Evolutionary conservation across 2,797 vertebrate genomes (phyloP), one percentile per base, ranked within the genome.

Genomic region (Darevskia nairensis): DNA sequence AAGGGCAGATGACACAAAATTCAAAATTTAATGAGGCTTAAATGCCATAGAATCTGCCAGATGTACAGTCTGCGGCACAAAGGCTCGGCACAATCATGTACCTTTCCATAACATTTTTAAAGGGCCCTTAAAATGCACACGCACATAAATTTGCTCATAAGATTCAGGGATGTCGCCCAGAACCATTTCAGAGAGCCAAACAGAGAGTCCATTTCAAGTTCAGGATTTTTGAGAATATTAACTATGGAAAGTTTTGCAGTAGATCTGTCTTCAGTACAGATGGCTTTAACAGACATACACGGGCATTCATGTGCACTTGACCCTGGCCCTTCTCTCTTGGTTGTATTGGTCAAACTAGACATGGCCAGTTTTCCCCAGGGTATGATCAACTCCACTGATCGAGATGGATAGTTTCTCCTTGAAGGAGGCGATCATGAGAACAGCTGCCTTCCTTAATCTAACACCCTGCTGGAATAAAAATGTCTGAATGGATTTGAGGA

Each of bases 1-100:
- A 75, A 92, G 92, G 93, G 93, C 93, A 96, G 93, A 93, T 96
- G 95, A 97, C 94, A 94, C 0, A 69, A 89, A 93, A 95, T 86
- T 96, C 93, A 95, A 94, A 96, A 96, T 96, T 96, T 96, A 97
- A 96, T 96, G 95, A 97, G 93, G 94, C 95, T 96, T 96, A 96
- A 97, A 97, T 97, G 95, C 95, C 96, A 96, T 88, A 93, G 94
- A 95, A 93, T 82, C 88, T 94, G 93, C 87, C 92, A 94, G 93
- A 93, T 32, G 32, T 86, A 86, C 74, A 29, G 89, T 90, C 61
- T 89, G 81, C 3, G 90, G 71, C 82, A 71, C 90, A 84, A 94
- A 93, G 69, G 90, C 88, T 92, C 88, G 89, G 80, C 78, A 85
- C 74, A 89, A 90, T 92, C 87, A 64, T 88, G 55, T 85, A 91